These are phyloP conservation scores for Lepetodrilus schrolli DNA, from an alignment of 2,888 invertebrate genomes.

Conservation along the genomic window DNA sequence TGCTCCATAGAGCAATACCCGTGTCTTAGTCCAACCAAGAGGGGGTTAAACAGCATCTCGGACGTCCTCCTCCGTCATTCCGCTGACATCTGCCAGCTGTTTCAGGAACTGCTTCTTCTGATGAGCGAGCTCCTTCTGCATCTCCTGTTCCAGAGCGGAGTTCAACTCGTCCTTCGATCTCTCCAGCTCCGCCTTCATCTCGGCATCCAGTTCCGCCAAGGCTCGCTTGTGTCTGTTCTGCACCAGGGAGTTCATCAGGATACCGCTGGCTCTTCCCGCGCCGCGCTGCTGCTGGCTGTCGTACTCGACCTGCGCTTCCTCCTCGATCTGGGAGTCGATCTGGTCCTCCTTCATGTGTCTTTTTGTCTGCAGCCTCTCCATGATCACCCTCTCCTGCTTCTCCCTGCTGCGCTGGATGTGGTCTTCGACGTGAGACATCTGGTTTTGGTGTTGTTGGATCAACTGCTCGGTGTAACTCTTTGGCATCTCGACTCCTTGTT, in stretches of 20 bases:
- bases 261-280: constrained; percentile 67
- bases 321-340: constrained; percentile 59
- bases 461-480: constrained; percentile 58
- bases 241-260: constrained; percentile 61
- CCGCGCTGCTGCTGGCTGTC: constrained; percentile 55
- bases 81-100: constrained; percentile 67
- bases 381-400: constrained; percentile 64
- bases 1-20: no score
- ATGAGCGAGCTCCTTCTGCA: constrained; percentile 65
- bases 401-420: constrained; percentile 58
- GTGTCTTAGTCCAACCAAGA: no score
- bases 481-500: constrained; percentile 45
- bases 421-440: constrained; percentile 63
- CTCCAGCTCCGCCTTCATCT: constrained; percentile 69
- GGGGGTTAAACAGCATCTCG: constrained; percentile 61
- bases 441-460: constrained; percentile 65
- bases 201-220: constrained; percentile 65
- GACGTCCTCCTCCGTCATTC: constrained; percentile 63
- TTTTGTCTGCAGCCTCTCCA: constrained; percentile 69
- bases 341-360: constrained; percentile 60
- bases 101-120: constrained; percentile 67
- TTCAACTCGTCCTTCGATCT: constrained; percentile 68
- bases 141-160: constrained; percentile 61
- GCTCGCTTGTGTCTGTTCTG: constrained; percentile 68
- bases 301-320: constrained; percentile 59